Base-by-base conservation (phyloP, 2,888 invertebrate genomes). In the Apoda limacodes region DNA sequence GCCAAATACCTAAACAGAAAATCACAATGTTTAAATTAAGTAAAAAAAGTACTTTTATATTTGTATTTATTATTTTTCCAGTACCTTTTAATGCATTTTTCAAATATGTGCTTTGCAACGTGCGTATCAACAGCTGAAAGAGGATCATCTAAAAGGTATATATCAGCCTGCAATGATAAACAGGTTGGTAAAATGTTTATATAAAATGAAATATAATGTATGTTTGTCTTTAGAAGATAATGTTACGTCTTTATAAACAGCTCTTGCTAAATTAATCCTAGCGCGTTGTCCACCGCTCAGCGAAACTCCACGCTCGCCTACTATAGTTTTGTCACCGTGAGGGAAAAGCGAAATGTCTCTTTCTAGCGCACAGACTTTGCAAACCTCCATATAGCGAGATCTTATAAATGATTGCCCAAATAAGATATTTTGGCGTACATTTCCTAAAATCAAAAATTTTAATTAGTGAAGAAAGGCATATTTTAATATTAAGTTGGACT, bases 361-460 rank as follows among this genome's bases (percentile, higher is more conserved):
- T 52, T 87, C 86, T 13, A 91, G 71, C 7, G 89, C 87, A 59
- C 90, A 90, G 1, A 85, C 87, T 52, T 83, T 86, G 17, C 93
- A 74, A 10, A 87, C 88, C 57, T 86, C 83, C 67, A 82, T 88
- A 48, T 82, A 89, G 11, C 85, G 82, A 7, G 65, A 38, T 34
- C 65, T 76, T 28, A 59, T 85, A 78, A 85, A 88, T 40, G 84
- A 82, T 53, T 83, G 84, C 0, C 96, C 97, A 60, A 98, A 98
- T 1, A 95, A 64, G 45, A 98, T 94, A 59, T 98, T 98, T 59
- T 97, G 94, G 7, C 92, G 84, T 0, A 98, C 88, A 12, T 92
- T 90, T 4, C 88, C 85, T 70, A 37, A 3, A 35, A n/a, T n/a
- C n/a, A n/a, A n/a, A n/a, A n/a, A n/a, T n/a, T n/a, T n/a, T n/a